Evolutionary conservation across 1,140 invertebrate genomes (phyloP), one percentile per base, ranked within the genome.

Genomic region (Bombus huntii): DNA sequence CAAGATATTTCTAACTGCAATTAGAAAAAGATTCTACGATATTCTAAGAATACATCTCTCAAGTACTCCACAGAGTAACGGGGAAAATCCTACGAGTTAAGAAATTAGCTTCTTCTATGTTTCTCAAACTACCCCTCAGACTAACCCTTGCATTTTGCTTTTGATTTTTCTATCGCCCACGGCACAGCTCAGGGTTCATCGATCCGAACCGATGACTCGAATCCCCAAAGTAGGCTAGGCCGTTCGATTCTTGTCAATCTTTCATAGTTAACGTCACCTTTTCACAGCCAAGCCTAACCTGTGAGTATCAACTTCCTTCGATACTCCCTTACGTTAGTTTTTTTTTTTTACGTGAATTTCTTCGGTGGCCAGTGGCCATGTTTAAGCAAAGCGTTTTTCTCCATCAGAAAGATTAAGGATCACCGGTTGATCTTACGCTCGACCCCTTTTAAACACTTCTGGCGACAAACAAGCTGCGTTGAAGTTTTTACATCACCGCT

Each of bases 241-340:
- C 68, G 77, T 37, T 80, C 83, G 42, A 85, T 85, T 80, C 76
- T 70, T 80, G 77, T 85, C 68, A 80, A 85, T 85, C 83, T 85
- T 85, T 80, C 42, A 85, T 57, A 13, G 68, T 47, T 53, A 79
- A 72, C 76, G 75, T 62, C 76, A 37, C 66, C 39, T 37, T 37
- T 25, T 8, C 10, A 18, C n/a, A 25, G 25, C 10, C 59, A n/a
- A 62, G 10, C 10, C 59, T 62, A 28, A 77, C 31, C n/a, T 31
- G 2, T 5, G 4, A 12, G 1, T 12, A 9, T 25, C 18, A 72
- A n/a, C 10, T 9, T 9, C 15, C n/a, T 18, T 39, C 28, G 13
- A 72, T 28, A 72, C 28, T 53, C 18, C 5, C 25, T n/a, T 44
- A 1, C 28, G 28, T 22, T 28, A 8, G 3, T 4, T 72, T 6